Base-by-base conservation (phyloP, 2,888 invertebrate genomes). In the Agrochola litura region DNA sequence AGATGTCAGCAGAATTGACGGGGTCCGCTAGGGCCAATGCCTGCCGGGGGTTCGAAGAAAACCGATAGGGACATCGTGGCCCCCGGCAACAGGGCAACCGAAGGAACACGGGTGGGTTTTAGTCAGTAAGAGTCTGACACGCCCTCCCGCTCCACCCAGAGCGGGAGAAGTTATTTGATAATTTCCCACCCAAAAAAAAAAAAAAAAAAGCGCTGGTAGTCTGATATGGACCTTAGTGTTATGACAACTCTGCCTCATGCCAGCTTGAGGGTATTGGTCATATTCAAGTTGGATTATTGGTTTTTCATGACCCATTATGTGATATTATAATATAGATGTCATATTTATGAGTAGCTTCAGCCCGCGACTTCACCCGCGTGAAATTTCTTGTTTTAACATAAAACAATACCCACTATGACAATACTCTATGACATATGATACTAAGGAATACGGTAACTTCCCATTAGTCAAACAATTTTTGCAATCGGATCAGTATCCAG, bases 291-390 rank as follows among this genome's bases (percentile, higher is more conserved):
- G 56, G 12, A 56, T 22, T n/a, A 56, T 56, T 56, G 2, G 12
- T n/a, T 56, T n/a, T 1, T n/a, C 12, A 10, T n/a, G 2, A 5
- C 12, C n/a, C 10, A 0, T 56, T 22, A 0, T 52, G 8, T 22
- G 52, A 19, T 52, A 52, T 19, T 52, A 16, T 49, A 37, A 14
- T 14, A 49, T 19, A 52, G 1, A 6, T 52, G 49, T 52, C 54
- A 54, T 56, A 12, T 56, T 56, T 56, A 12, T 56, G 12, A n/a
- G 12, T n/a, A 56, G n/a, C 12, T n/a, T 56, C 12, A 12, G 6
- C 56, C 0, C 2, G 54, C n/a, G n/a, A 56, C 2, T 3, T 10
- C 0, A 1, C 1, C 10, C 4, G 10, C 5, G n/a, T 56, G 4
- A n/a, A n/a, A n/a, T 56, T 56, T 56, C 12, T n/a, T n/a, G 12